Base-by-base conservation (phyloP, 2,888 invertebrate genomes). In the Scaptomyza parva region DNA sequence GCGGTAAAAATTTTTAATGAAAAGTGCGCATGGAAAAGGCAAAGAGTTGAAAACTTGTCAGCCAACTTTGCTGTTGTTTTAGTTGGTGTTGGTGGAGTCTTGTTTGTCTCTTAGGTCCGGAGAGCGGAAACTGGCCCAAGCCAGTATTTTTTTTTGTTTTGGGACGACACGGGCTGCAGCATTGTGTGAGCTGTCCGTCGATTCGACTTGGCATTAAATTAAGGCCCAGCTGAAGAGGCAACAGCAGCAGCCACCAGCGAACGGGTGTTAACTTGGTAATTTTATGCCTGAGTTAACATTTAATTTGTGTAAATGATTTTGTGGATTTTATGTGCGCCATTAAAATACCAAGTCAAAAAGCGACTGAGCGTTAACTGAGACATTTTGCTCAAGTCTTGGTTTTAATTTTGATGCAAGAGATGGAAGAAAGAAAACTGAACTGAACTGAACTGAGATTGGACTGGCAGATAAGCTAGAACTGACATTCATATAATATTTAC, bases 251-350 rank as follows among this genome's bases (percentile, higher is more conserved):
- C 51, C 47, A 44, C 43, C 41, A 62, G 51, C 61, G 68, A 66
- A 78, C 78, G 86, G 83, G 89, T 89, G 90, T 87, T 86, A 89
- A 89, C 80, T 86, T 88, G 88, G 86, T 90, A 88, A 89, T 90
- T 90, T 89, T 82, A 89, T 85, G 89, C 89, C 81, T 76, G 83
- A 88, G 80, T 76, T 82, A 80, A 82, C 88, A 82, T 86, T 89
- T 80, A 77, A 86, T 86, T 89, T 86, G 75, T 83, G 75, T 72
- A 82, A 86, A 86, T 86, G 86, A 86, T 88, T 88, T 89, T 77
- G 75, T 76, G 66, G 76, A 88, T 80, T 89, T 86, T 88, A 86
- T 88, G 84, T 70, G 64, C 71, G 73, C 68, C 68, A 84, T 84
- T 84, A 84, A 85, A 79, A 77, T 60, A 53, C 40, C 40, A 37